A percentile compares a stretch with the other conserved stretches of the same genome.
These are phyloP conservation scores for Tromatobia lineatoria DNA, from an alignment of 2,888 invertebrate genomes.

Conservation along the genomic window DNA sequence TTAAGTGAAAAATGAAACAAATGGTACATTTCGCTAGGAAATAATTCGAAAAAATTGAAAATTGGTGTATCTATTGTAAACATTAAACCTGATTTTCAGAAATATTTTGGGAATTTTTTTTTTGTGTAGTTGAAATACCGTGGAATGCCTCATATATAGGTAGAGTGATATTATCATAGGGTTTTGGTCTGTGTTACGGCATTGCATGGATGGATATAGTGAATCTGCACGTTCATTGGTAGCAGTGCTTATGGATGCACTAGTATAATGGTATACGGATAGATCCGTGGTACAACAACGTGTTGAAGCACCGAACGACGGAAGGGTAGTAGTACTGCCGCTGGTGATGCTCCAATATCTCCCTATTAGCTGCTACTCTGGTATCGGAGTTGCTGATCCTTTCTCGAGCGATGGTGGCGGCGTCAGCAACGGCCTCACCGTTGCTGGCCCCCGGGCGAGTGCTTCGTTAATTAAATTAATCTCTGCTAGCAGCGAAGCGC, in stretches of 20 bases:
- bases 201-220: slow-evolving; percentile 8
- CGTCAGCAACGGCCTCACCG: slow-evolving; percentile 21
- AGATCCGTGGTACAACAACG: slow-evolving; percentile 2
- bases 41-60: too few species aligned
- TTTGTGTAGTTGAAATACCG: too few species aligned
- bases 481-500: slow-evolving; percentile 77
- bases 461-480: slow-evolving; percentile 83
- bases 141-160: too few species aligned
- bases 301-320: slow-evolving; percentile 9
- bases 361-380: slow-evolving; percentile 46
- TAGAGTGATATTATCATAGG: background rate
- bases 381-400: slow-evolving; percentile 67
- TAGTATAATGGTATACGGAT: slow-evolving; percentile 3
- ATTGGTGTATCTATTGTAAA: too few species aligned
- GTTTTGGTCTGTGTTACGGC: background rate
- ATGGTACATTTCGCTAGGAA: too few species aligned
- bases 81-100: too few species aligned
- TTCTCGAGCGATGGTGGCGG: slow-evolving; percentile 61
- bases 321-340: slow-evolving; percentile 2
- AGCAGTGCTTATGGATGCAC: slow-evolving; percentile 2
- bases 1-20: too few species aligned
- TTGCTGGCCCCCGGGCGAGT: slow-evolving; percentile 77
- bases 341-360: slow-evolving; percentile 20
- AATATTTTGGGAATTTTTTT: too few species aligned
- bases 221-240: slow-evolving; percentile 7